These are phyloP conservation scores for Rhamnusium bicolor DNA, from an alignment of 2,888 invertebrate genomes.

Conservation along the genomic window DNA sequence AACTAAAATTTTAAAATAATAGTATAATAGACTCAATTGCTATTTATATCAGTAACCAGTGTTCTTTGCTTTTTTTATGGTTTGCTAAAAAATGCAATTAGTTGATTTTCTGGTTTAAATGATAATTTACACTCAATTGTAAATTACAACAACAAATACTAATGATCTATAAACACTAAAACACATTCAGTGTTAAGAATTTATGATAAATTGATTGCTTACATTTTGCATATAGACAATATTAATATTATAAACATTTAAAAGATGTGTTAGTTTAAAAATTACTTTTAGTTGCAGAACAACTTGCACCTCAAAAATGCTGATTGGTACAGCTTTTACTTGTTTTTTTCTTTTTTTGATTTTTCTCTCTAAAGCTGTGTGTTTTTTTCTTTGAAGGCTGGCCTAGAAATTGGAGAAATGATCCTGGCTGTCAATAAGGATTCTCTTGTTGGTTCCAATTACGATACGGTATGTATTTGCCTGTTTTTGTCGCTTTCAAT, in stretches of 20 bases:
- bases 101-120: background rate
- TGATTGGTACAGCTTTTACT: conserved; percentile 22
- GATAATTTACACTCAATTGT: background rate
- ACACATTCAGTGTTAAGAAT: background rate
- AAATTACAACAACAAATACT: background rate
- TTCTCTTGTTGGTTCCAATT: conserved; percentile 87
- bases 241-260: background rate
- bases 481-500: conserved; percentile 19
- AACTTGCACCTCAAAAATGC: background rate
- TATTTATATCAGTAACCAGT: background rate
- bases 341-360: conserved; percentile 41
- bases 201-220: background rate
- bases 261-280: background rate
- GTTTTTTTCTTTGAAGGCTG: conserved; percentile 79
- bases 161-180: background rate
- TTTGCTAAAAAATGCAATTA: background rate
- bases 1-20: too few species aligned
- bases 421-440: conserved; percentile 96
- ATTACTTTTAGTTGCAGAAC: background rate
- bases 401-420: conserved; percentile 97
- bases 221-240: background rate
- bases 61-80: background rate
- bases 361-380: conserved; percentile 52
- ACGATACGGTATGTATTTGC: conserved; percentile 81
- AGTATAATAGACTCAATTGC: background rate